Conservation (phyloP, 2,888 invertebrate species). For the Diaperis boleti region DNA sequence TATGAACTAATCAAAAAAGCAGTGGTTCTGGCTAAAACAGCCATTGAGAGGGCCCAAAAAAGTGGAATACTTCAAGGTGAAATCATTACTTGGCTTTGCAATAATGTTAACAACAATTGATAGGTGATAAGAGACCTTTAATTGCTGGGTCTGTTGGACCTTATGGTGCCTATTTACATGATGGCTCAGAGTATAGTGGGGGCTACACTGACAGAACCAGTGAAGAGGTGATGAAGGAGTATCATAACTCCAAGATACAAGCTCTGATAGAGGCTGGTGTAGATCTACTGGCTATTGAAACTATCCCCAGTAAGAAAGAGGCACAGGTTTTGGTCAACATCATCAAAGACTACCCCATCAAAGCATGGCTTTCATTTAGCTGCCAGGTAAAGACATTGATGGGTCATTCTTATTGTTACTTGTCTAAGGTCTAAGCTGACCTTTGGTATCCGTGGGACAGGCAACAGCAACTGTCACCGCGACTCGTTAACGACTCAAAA, state of each 20-base stretch:
- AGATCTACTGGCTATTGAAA: conserved; percentile 88
- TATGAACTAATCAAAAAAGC: conserved; percentile 77
- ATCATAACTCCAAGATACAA: conserved; percentile 84
- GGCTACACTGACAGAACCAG: conserved; percentile 75
- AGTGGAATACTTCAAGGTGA: conserved; percentile 58
- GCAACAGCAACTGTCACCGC: no score
- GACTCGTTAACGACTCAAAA: no score
- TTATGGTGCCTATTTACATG: conserved; percentile 87
- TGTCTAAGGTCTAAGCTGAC: no score
- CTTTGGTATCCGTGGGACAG: no score
- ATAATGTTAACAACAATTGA: not conserved
- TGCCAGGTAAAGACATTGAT: no score
- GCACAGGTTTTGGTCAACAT: conserved; percentile 83
- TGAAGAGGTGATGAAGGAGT: conserved; percentile 73
- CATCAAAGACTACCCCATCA: conserved; percentile 80
- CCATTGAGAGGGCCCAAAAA: conserved; percentile 71
- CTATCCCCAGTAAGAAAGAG: conserved; percentile 85
- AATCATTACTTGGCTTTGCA: not conserved
- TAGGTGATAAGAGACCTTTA: conserved; percentile 65
- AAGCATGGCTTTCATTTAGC: conserved; percentile 89
- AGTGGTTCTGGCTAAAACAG: conserved; percentile 78
- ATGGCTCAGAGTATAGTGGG: conserved; percentile 91
- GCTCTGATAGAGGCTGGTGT: conserved; percentile 81
- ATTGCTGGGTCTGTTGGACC: conserved; percentile 91
- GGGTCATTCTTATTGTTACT: no score